These are phyloP conservation scores for Papilio helenus DNA, from an alignment of 1,140 invertebrate genomes.

Conservation along the genomic window DNA sequence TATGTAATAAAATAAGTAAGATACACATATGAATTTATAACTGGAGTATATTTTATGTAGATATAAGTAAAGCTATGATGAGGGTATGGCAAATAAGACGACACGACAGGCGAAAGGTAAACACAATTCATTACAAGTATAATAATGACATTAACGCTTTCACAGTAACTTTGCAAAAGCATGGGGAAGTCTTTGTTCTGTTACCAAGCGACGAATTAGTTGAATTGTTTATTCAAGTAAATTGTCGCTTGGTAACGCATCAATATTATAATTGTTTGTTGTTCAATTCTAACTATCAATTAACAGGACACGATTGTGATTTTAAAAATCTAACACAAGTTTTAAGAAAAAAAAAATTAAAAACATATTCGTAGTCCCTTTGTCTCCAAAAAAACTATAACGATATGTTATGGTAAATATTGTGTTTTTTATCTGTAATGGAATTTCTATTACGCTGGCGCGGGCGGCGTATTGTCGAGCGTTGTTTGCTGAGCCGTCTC, in stretches of 20 bases:
- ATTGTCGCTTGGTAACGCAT: no score
- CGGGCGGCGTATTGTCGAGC: not conserved
- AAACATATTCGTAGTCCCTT: not conserved
- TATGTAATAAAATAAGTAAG: no score
- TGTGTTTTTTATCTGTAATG: conserved; percentile 38
- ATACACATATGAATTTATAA: no score
- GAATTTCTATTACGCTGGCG: conserved; percentile 26
- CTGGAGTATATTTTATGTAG: not conserved
- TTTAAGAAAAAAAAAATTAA: no score
- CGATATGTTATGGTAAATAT: conserved; percentile 33
- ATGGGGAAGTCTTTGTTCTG: not conserved
- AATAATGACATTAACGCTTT: conserved; percentile 5
- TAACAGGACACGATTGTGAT: no score
- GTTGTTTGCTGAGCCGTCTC: conserved; percentile 17
- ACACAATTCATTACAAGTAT: not conserved
- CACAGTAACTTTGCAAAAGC: not conserved
- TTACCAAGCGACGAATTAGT: not conserved
- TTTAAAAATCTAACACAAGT: no score
- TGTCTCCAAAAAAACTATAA: not conserved
- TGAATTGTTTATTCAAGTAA: no score
- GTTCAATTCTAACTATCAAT: not conserved
- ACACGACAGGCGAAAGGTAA: not conserved
- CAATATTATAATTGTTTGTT: not conserved
- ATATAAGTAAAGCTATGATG: not conserved
- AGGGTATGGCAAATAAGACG: conserved; percentile 3